phyloP scores from a whole-genome alignment of 2,797 vertebrate genomes.

The Lates japonicus region DNA sequence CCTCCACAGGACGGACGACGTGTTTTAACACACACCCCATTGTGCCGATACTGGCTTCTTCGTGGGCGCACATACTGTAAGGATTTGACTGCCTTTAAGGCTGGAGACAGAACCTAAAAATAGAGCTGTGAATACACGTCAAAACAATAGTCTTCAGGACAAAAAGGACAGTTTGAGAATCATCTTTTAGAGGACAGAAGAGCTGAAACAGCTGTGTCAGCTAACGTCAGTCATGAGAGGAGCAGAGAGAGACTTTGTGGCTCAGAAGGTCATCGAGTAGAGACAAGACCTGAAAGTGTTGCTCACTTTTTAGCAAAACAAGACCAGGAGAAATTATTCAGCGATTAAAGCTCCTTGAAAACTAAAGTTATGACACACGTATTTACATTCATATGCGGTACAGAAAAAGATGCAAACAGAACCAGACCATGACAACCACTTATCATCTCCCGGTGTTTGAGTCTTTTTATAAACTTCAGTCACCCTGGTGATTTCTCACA shows the following conservation, averaged over 20 bases:
- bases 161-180: conserved; percentile 43
- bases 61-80: conserved; percentile 60
- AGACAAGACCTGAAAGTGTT: neutral
- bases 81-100: conserved; percentile 51
- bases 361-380: no score
- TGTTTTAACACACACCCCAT: conserved; percentile 51
- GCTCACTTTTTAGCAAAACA: neutral
- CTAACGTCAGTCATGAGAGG: conserved; percentile 8
- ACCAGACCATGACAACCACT: no score
- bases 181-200: conserved; percentile 37
- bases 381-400: no score
- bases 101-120: conserved; percentile 62
- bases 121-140: conserved; percentile 65
- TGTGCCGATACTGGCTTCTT: conserved; percentile 56
- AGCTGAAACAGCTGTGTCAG: conserved; percentile 47
- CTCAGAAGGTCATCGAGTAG: conserved; percentile 29
- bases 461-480: neutral
- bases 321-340: neutral
- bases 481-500: neutral
- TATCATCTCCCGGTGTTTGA: neutral
- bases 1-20: conserved; percentile 41
- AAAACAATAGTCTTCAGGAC: conserved; percentile 59
- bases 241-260: neutral
- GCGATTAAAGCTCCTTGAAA: neutral
- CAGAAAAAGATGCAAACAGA: no score